A percentile compares a stretch with the other conserved stretches of the same genome.
Conservation (phyloP, 2,888 invertebrate genomes). For the Zelleria hepariella region DNA sequence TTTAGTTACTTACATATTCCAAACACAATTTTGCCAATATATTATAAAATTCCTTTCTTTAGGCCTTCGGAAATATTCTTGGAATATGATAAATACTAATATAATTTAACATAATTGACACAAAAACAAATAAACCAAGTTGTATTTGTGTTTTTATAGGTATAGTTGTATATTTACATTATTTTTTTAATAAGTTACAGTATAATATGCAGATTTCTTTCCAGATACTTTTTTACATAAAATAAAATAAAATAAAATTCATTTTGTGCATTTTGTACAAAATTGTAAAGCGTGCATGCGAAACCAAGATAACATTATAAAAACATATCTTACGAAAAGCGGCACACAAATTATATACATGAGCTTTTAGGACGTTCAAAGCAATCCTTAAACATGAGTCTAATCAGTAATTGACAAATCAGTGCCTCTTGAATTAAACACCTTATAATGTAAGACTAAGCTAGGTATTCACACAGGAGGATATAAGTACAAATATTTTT, state of each 20-base stretch:
- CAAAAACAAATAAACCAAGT: too few species aligned
- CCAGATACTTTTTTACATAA: background rate
- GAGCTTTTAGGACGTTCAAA: slow-evolving; percentile 43
- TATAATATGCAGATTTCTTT: background rate
- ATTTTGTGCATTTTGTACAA: background rate
- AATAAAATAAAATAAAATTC: background rate
- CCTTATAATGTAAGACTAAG: background rate
- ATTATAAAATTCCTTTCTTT: background rate
- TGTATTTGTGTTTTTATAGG: too few species aligned
- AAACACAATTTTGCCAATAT: too few species aligned
- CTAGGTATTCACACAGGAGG: background rate
- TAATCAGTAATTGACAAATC: slow-evolving; percentile 72
- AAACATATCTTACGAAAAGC: slow-evolving; percentile 34
- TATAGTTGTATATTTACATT: too few species aligned
- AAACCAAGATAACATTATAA: slow-evolving; percentile 37
- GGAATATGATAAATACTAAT: background rate
- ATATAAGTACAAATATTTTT: background rate
- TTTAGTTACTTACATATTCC: too few species aligned
- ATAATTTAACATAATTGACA: background rate
- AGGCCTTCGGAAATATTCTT: slow-evolving; percentile 6
- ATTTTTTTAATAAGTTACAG: background rate
- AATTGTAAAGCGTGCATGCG: slow-evolving; percentile 18
- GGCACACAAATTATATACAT: slow-evolving; percentile 46
- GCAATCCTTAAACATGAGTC: slow-evolving; percentile 53
- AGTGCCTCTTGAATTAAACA: slow-evolving; percentile 35